These are phyloP conservation scores for Pollenia labialis DNA, from an alignment of 2,888 invertebrate genomes.

Conservation along the genomic window DNA sequence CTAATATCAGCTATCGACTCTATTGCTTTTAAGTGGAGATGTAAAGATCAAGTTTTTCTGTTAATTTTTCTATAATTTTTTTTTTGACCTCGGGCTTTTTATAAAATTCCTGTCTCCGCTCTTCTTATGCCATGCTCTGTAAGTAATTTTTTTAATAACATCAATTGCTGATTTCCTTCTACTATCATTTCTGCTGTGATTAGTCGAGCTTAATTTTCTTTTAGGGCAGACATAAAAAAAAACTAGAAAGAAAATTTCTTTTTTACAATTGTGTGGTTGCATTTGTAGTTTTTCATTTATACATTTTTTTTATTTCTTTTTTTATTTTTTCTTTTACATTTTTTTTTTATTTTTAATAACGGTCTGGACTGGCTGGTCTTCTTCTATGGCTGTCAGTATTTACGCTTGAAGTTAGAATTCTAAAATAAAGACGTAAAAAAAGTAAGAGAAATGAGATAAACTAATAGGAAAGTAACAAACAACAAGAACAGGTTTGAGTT, in stretches of 20 bases:
- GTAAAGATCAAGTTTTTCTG: no score
- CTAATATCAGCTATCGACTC: no score
- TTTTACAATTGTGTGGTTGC: slow-evolving; percentile 48
- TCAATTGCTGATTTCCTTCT: slow-evolving; percentile 3
- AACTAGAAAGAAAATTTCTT: slow-evolving; percentile 39
- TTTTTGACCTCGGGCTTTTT: neutral
- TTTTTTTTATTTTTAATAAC: slow-evolving; percentile 42
- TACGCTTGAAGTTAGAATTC: slow-evolving; percentile 44
- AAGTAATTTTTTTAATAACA: neutral
- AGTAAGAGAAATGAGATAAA: slow-evolving; percentile 30
- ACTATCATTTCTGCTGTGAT: slow-evolving; percentile 21
- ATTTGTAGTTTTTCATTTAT: slow-evolving; percentile 52
- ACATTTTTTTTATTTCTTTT: slow-evolving; percentile 19
- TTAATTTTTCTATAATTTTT: neutral
- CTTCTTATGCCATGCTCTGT: slow-evolving; percentile 1
- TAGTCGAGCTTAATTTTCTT: slow-evolving; percentile 44
- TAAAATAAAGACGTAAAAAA: slow-evolving; percentile 29
- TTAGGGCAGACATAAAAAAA: slow-evolving; percentile 26
- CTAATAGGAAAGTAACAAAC: slow-evolving; percentile 42
- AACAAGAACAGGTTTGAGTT: slow-evolving; percentile 27
- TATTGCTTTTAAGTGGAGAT: no score
- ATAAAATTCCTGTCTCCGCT: neutral
- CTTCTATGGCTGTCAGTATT: slow-evolving; percentile 34
- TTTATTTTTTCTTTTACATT: neutral
- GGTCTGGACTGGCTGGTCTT: slow-evolving; percentile 49